phyloP scores from a whole-genome alignment of 1,140 invertebrate species.

The Magallana ariakensis region DNA sequence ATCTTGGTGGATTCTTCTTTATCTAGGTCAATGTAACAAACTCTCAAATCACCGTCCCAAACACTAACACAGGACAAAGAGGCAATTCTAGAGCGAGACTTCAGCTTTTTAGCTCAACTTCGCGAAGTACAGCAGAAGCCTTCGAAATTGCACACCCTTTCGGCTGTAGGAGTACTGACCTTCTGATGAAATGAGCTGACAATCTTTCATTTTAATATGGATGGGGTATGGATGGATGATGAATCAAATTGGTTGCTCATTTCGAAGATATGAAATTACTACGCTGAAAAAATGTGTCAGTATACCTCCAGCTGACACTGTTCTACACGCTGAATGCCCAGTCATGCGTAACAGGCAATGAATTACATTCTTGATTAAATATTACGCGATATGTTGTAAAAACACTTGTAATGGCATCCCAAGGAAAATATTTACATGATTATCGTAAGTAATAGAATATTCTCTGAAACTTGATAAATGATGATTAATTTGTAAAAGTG shows the following conservation, averaged over 20 bases:
- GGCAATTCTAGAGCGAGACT: not conserved
- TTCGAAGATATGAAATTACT: conserved; percentile 34
- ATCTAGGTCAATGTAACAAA: conserved; percentile 35
- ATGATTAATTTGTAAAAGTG: not conserved
- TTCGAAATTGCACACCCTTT: not conserved
- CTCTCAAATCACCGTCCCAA: conserved; percentile 37
- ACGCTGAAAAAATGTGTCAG: conserved; percentile 26
- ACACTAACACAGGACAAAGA: conserved; percentile 37
- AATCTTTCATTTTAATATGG: conserved; percentile 30
- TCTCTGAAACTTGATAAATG: not conserved
- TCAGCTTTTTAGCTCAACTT: not conserved
- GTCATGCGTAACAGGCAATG: conserved; percentile 10
- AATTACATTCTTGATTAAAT: conserved; percentile 21
- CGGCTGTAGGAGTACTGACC: not conserved
- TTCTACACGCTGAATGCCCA: not conserved
- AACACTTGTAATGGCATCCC: not conserved
- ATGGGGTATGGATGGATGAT: conserved; percentile 33
- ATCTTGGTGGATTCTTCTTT: conserved; percentile 40
- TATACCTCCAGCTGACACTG: not conserved
- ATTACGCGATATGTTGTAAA: conserved; percentile 4
- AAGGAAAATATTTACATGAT: conserved; percentile 23
- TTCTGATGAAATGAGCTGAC: conserved; percentile 5
- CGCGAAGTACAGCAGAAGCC: not conserved
- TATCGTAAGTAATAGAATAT: conserved; percentile 5
- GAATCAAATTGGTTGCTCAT: conserved; percentile 34